phyloP scores from a whole-genome alignment of 2,797 vertebrate genomes.

The Schizopygopsis pylzovi region DNA sequence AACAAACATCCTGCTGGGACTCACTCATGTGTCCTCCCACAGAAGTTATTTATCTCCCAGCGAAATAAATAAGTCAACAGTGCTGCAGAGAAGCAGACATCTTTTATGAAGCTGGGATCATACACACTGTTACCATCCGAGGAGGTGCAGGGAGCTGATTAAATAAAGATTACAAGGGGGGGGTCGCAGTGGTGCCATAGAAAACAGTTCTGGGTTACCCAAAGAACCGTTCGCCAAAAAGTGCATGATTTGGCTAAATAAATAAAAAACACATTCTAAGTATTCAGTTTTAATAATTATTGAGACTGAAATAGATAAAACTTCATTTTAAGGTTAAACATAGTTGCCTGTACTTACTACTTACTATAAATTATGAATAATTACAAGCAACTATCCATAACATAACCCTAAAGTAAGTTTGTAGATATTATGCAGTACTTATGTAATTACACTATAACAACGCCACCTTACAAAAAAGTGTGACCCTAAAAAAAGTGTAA shows the following conservation, averaged over 20 bases:
- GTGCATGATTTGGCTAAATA: neutral
- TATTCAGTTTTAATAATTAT: too few species aligned
- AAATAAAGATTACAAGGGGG: neutral
- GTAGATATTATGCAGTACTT: neutral
- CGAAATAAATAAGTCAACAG: slow-evolving; percentile 17
- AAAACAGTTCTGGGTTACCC: neutral
- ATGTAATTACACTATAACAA: neutral
- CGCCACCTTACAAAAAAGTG: neutral
- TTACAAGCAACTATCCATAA: neutral
- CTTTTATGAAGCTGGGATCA: slow-evolving; percentile 7
- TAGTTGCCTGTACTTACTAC: neutral
- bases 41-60: slow-evolving; percentile 37
- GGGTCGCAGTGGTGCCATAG: neutral
- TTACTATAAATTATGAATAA: neutral
- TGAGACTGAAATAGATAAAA: neutral
- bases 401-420: neutral
- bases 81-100: neutral
- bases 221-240: neutral
- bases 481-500: neutral
- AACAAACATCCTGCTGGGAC: slow-evolving; percentile 52
- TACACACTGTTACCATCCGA: neutral
- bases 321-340: neutral
- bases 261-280: neutral
- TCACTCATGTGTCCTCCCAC: slow-evolving; percentile 13
- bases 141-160: neutral